Evolutionary conservation across 1,140 invertebrate species (phyloP), one percentile per base, ranked within the genome.

Genomic region (Trinorchestia longiramus): DNA sequence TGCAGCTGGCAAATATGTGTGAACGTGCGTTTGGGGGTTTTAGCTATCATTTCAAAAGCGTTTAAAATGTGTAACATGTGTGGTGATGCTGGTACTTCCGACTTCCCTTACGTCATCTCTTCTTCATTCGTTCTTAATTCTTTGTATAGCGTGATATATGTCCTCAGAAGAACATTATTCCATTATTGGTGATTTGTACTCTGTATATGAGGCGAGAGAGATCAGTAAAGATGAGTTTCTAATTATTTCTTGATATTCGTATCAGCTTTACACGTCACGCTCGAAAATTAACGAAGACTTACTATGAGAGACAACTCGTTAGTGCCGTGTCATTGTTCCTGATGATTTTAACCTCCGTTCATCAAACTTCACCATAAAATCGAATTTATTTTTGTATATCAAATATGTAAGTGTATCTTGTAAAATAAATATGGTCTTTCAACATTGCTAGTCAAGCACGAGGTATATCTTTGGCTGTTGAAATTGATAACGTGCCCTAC

Each of bases 151-250:
- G 15, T 77, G 62, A 36, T n/a, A n/a, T n/a, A n/a, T 91, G 88
- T 91, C 28, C 0, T 43, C 41, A 91, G 88, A 91, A 91, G 88
- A 91, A 91, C 43, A 91, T 91, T 91, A 43, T 91, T 42, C 41
- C 11, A 88, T 43, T 28, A 91, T 44, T 91, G 88, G 88, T 42
- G 88, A 91, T 91, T 91, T 91, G 88, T 91, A 91, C 41, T 91
- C 88, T 91, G 88, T 91, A 91, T 91, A 91, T 91, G 41, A 91
- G 88, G 43, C 88, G 36, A 91, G 41, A 8, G 88, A 91, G 88
- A 91, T 91, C 88, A 91, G 88, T 91, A 91, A 91, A 91, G 41
- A 91, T 28, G 8, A 19, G 3, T 43, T 91, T 42, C 41, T 88
- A 40, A 88, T 88, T 77, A 40, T 40, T 19, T 77, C 40, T 77